Base-by-base conservation (phyloP, 2,113 vertebrate species). In the Capreolus pygargus region DNA sequence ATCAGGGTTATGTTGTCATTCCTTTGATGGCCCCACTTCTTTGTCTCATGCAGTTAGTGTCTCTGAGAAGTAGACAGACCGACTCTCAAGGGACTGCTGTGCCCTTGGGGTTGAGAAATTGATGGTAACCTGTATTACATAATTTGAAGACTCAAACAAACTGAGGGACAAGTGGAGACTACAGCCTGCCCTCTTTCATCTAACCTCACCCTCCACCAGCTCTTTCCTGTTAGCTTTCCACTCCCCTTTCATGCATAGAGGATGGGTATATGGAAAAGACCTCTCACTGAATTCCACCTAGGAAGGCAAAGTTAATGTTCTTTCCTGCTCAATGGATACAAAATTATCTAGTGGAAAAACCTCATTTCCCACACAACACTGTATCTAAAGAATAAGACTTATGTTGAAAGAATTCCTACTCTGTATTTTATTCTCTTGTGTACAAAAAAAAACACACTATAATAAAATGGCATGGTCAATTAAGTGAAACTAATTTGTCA, bases 401-500 rank as follows among this genome's bases (percentile, higher is more conserved):
- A 67, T 28, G 11, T 61, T 7, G 14, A 47, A 10, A 86, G 55
- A 89, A n/a, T 47, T 67, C 27, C 55, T 78, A 19, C 14, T 89
- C 14, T 82, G 9, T 54, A 45, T 91, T 93, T 93, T 55, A 85
- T 83, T 43, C 36, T 64, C 54, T 27, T 36, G 76, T 64, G n/a
- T 55, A 52, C 28, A 28, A 67, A 67, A 67, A 74, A 6, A n/a
- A 12, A 43, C 5, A 39, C 67, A n/a, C 3, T 83, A 16, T 30
- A 52, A 57, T 58, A 60, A 70, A 89, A 1, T 23, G 8, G 7
- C 25, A 54, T 50, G 5, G 25, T 76, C 60, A 83, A 86, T 86
- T 85, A 95, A 84, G 39, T 92, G 28, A 84, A 97, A 61, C 4
- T 15, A 61, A 81, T 28, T 74, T 47, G 43, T 54, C 6, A 55